phyloP scores from a whole-genome alignment of 2,888 invertebrate species.

The Diarsia rubi region DNA sequence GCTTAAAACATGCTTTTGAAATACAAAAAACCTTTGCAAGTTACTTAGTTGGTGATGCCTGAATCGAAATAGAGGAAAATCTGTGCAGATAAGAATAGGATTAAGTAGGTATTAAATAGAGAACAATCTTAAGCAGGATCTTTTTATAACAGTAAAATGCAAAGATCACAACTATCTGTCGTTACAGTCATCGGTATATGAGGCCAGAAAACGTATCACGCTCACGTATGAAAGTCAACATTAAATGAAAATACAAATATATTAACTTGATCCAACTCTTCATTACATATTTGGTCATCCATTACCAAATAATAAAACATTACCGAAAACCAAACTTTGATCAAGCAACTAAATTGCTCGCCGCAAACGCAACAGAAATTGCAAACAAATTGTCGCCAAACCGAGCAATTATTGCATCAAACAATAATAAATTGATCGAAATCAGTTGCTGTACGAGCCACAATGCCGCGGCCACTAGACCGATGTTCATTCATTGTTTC shows the following conservation, averaged over 20 bases:
- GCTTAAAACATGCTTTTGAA: neutral
- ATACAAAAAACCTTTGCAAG: neutral
- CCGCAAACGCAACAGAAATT: conserved; percentile 70
- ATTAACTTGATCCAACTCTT: neutral
- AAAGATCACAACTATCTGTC: too few relatives aligned
- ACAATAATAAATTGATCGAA: conserved; percentile 82
- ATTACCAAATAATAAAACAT: conserved; percentile 42
- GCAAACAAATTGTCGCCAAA: conserved; percentile 74
- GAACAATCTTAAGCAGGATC: neutral
- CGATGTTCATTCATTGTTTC: conserved; percentile 72
- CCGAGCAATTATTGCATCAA: conserved; percentile 78
- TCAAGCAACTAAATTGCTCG: conserved; percentile 57
- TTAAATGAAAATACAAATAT: neutral
- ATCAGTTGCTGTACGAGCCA: conserved; percentile 65
- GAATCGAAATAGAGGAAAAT: neutral
- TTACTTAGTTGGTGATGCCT: neutral
- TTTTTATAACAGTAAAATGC: neutral
- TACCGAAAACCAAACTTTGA: conserved; percentile 46
- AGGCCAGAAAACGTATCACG: neutral
- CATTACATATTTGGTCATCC: conserved; percentile 15
- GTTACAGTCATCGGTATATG: neutral
- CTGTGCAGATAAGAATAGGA: neutral
- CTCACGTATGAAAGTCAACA: neutral
- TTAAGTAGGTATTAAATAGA: neutral
- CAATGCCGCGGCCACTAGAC: conserved; percentile 47